Base-by-base conservation (phyloP, 2,797 vertebrate genomes). In the Morelia viridis region DNA sequence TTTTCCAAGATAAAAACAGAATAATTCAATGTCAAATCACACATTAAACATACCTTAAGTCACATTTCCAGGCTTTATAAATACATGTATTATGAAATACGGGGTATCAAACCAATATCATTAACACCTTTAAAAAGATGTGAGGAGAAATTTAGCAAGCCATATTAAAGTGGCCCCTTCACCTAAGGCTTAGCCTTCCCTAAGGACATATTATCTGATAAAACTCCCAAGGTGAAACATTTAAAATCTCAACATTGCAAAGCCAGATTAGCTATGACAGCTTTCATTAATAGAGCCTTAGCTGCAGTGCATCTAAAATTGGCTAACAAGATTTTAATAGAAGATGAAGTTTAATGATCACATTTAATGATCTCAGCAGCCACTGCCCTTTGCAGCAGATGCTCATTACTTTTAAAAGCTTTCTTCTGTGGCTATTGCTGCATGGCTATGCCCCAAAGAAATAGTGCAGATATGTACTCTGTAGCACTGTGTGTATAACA, bases 281-380 rank as follows among this genome's bases (percentile, higher is more conserved):
- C 85, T 92, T 94, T 93, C 92, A 86, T 93, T 94, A 94, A 89
- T 46, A 58, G 85, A 93, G 91, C 28, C 89, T 94, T 93, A 93
- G 90, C 90, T 92, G 90, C 93, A 95, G 84, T 68, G 26, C 68
- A 83, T 94, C 90, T 91, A 71, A 85, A 95, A 86, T 91, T 94
- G 91, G 84, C 90, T 96, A 93, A 60, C 76, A 88, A 80, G 90
- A 93, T 93, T 88, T 94, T 91, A 92, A 22, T 64, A 86, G n/a
- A 85, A 84, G 50, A 92, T 91, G 94, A 92, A 93, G 88, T 93
- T 92, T 95, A 93, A 92, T 65, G 83, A 83, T 57, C 90, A 31
- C 71, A 58, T 90, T 83, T 90, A 93, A 88, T 85, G 85, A 92
- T 93, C 85, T 87, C 87, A 91, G 88, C 76, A 92, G 61, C 88